Base-by-base conservation (phyloP, 2,888 invertebrate species). In the Caradrina clavipalpis region DNA sequence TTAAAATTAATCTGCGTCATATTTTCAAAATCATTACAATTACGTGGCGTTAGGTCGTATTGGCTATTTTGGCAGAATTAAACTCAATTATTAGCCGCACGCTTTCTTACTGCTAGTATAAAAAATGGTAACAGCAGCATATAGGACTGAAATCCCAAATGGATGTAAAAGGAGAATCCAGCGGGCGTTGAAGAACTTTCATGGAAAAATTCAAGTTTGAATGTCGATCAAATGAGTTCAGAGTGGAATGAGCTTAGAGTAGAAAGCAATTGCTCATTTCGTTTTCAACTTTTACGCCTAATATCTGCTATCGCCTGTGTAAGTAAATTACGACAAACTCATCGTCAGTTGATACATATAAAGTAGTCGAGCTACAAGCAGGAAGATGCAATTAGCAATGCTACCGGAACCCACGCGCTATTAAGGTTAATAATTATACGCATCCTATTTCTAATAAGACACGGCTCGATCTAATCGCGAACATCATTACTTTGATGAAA, bases 401-500 rank as follows among this genome's bases (percentile, higher is more conserved):
- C 67, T 69, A 76, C 73, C 15, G 11, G 17, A 62, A 75, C 73
- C 71, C 65, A 77, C 76, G 83, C 85, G 83, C 82, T 88, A 82
- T 85, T 86, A 86, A 84, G 81, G 88, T 83, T 88, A 82, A 86
- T 83, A 85, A 86, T 91, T 88, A 87, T 78, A 75, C 69, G 71
- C 80, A 68, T 80, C 76, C 80, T 83, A 78, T 83, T 81, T 81
- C 70, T 68, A 76, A 65, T 62, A 76, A 79, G 78, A 65, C 69
- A 66, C 58, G 51, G 53, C 69, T 75, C 78, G 87, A 90, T 89
- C 75, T 84, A 85, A 92, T 91, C 91, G 71, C 66, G 67, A 79
- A 83, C 85, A 88, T 90, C 87, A 88, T 90, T 89, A 89, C 86
- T 90, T 86, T 86, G 84, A 87, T 85, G 86, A 83, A 88, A 86